Conservation (phyloP, 2,888 invertebrate species). For the Helicoverpa assulta region DNA sequence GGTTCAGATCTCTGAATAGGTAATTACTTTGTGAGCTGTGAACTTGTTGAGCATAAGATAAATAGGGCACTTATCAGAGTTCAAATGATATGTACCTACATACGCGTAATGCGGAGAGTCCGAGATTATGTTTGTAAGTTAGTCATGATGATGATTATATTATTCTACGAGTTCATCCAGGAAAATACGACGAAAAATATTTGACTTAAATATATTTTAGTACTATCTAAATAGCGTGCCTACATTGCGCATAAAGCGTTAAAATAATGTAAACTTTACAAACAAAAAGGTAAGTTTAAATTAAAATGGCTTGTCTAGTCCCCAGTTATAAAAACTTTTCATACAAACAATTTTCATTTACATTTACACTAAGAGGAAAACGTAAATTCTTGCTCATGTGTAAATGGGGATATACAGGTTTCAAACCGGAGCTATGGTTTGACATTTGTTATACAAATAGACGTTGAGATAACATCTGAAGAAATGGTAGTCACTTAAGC, state of each 20-base stretch:
- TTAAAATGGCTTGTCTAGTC: neutral
- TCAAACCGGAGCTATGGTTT: slow-evolving; percentile 7
- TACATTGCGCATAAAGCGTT: neutral
- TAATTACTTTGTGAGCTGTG: slow-evolving; percentile 1
- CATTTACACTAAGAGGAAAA: too few species aligned
- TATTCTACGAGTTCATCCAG: neutral
- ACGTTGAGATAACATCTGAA: slow-evolving; percentile 18
- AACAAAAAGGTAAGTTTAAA: neutral
- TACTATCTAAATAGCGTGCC: neutral
- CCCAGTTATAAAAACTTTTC: neutral
- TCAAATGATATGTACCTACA: neutral
- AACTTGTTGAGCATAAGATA: slow-evolving; percentile 2
- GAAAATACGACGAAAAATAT: neutral
- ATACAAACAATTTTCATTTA: too few species aligned
- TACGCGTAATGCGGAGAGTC: neutral
- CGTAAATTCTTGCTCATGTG: neutral
- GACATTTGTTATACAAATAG: slow-evolving; percentile 12
- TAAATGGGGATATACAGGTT: neutral
- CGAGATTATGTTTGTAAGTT: neutral
- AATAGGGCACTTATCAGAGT: neutral
- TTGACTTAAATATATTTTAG: neutral
- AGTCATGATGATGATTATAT: neutral
- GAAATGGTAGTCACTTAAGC: slow-evolving; percentile 8
- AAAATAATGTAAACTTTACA: neutral
- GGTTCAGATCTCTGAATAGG: neutral